phyloP scores from a whole-genome alignment of 2,113 vertebrate genomes.

The Coptodon bakossiorum region DNA sequence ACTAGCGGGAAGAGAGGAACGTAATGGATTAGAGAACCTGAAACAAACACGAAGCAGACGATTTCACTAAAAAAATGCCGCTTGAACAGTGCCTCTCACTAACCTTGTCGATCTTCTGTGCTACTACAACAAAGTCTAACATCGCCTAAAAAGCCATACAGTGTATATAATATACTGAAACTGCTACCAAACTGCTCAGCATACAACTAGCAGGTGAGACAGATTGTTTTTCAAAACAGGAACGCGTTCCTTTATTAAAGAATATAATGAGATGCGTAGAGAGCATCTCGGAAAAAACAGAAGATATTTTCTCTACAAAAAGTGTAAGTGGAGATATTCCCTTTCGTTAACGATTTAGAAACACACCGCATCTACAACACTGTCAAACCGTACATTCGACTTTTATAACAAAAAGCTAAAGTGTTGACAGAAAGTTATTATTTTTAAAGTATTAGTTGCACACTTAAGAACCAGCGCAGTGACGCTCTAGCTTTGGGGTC shows the following conservation, averaged over 20 bases:
- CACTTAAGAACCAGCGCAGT: neutral
- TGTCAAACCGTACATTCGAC: neutral
- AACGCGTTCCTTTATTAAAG: neutral
- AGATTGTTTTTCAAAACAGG: neutral
- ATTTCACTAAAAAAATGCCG: neutral
- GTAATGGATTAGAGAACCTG: neutral
- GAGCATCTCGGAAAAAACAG: neutral
- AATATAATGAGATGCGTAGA: neutral
- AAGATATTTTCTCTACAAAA: neutral
- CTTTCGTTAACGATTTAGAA: neutral
- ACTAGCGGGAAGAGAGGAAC: slow-evolving; percentile 2
- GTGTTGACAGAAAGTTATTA: neutral
- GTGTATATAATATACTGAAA: neutral
- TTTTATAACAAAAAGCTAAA: neutral
- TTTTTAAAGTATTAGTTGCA: neutral
- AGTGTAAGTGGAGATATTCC: neutral
- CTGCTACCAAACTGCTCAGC: neutral
- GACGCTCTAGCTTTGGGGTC: neutral
- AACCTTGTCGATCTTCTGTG: neutral
- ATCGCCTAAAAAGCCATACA: neutral
- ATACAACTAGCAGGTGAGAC: neutral
- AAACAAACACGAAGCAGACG: neutral
- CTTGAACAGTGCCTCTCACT: neutral
- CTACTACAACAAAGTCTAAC: neutral
- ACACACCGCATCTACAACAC: neutral